Evolutionary conservation across 2,797 vertebrate genomes (phyloP), one percentile per base, ranked within the genome.

Genomic region (Parauchenoglanis ngamensis): DNA sequence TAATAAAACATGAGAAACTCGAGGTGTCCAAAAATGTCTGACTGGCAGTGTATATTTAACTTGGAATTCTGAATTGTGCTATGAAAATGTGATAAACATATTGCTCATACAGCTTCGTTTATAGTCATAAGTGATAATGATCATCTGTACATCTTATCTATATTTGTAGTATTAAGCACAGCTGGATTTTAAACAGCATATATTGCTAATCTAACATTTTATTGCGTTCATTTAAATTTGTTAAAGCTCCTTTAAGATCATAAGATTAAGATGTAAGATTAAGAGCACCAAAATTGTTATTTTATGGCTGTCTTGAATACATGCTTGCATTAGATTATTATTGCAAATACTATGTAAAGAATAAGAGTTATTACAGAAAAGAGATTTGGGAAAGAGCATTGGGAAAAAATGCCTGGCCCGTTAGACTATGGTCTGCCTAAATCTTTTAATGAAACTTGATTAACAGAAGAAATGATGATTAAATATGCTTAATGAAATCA

Each of bases 271-370:
- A 35, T 35, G 35, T 35, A 35, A 35, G 35, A 35, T 35, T 73
- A 65, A 15, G 65, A 75, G 67, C 87, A 88, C 87, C 87, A 85
- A 19, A 40, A 40, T 85, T 81, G 35, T 61, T 23, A 80, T 44
- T 73, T 82, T 23, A 35, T 80, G 56, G 49, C 44, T 65, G 25
- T 31, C 21, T 57, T 73, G 44, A 75, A 73, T 63, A 25, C 31
- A 17, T 72, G 75, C 21, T 56, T 54, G 31, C 28, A 65, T 73
- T 44, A 80, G 7, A 84, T 61, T 15, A 65, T 40, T 70, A 78
- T 40, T 72, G 49, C 19, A 59, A 72, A 46, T 70, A 44, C 63
- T 72, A 87, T 35, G 25, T 40, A 72, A 77, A 82, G 78, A 68
- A 76, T 83, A 46, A 44, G 40, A 46, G 40, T 63, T 81, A 81